Evolutionary conservation across 1,140 invertebrate species (phyloP).

Genomic region (Lordiphosa clarofinis): DNA sequence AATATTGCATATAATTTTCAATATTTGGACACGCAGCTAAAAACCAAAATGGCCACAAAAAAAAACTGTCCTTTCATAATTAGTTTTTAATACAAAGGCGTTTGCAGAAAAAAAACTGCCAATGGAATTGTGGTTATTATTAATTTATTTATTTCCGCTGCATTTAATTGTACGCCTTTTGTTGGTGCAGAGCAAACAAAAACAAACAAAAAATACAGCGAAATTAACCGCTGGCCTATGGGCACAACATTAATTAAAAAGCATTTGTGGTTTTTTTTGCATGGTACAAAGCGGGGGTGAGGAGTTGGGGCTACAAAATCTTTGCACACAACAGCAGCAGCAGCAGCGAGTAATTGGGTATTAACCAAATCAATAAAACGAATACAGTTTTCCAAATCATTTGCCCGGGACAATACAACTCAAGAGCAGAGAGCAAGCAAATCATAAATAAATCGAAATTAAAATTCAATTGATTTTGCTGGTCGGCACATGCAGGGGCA

Average conservation of each 20-base stretch:
- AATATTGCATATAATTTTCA: slow-evolving; percentile 44
- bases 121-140: slow-evolving; percentile 32
- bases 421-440: slow-evolving; percentile 55
- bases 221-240: slow-evolving; percentile 53
- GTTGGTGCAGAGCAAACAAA: slow-evolving; percentile 48
- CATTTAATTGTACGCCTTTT: slow-evolving; percentile 67
- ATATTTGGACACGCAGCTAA: slow-evolving; percentile 54
- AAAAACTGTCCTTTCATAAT: slow-evolving; percentile 32
- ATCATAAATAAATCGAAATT: slow-evolving; percentile 68
- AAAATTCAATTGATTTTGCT: slow-evolving; percentile 58
- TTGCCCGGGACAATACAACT: slow-evolving; percentile 1
- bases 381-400: not conserved
- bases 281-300: slow-evolving; percentile 34
- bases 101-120: slow-evolving; percentile 49
- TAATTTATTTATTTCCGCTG: slow-evolving; percentile 43
- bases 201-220: slow-evolving; percentile 22
- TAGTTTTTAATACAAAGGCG: slow-evolving; percentile 31
- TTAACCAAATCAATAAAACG: slow-evolving; percentile 39
- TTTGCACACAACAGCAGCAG: slow-evolving; percentile 62
- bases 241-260: slow-evolving; percentile 59
- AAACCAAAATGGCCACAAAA: slow-evolving; percentile 29
- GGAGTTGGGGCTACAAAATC: slow-evolving; percentile 45
- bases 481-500: not conserved
- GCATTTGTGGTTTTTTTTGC: slow-evolving; percentile 47
- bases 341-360: slow-evolving; percentile 34